Evolutionary conservation across 1,140 invertebrate species (phyloP).

Genomic region (Dufourea novaeangliae): DNA sequence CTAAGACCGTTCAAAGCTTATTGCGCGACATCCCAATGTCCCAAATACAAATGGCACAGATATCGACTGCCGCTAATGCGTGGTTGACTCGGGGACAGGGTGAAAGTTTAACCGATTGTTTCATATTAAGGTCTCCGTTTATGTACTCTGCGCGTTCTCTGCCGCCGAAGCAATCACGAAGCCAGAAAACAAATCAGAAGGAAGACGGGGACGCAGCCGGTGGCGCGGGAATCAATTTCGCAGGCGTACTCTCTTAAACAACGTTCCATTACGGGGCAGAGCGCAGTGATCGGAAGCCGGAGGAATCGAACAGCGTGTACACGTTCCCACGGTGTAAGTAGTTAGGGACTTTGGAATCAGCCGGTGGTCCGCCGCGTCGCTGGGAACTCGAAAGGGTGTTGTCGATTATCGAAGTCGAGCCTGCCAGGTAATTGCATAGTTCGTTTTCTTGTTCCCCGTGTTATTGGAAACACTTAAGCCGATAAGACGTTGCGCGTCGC

Average conservation of each 20-base stretch:
- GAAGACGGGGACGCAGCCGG: conserved; percentile 16
- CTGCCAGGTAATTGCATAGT: conserved; percentile 67
- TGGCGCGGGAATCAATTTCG: conserved; percentile 50
- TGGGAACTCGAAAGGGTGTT: conserved; percentile 62
- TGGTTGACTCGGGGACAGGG: background rate
- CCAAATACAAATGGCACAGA: background rate
- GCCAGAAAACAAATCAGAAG: background rate
- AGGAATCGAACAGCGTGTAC: conserved; percentile 48
- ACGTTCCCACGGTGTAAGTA: conserved; percentile 65
- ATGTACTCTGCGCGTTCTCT: background rate
- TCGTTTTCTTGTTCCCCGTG: conserved; percentile 60
- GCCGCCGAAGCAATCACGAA: background rate
- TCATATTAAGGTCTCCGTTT: background rate
- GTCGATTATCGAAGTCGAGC: conserved; percentile 68
- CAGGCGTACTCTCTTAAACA: conserved; percentile 28
- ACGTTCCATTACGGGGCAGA: conserved; percentile 50
- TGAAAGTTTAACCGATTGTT: background rate
- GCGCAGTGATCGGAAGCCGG: conserved; percentile 57
- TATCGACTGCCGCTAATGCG: too few relatives aligned
- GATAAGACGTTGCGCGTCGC: conserved; percentile 23
- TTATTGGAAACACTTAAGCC: conserved; percentile 58
- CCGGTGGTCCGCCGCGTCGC: conserved; percentile 20
- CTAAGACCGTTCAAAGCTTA: too few relatives aligned
- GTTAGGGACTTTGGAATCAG: conserved; percentile 59
- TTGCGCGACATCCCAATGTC: background rate